phyloP scores from a whole-genome alignment of 1,140 invertebrate species.

The Temnothorax nylanderi region DNA sequence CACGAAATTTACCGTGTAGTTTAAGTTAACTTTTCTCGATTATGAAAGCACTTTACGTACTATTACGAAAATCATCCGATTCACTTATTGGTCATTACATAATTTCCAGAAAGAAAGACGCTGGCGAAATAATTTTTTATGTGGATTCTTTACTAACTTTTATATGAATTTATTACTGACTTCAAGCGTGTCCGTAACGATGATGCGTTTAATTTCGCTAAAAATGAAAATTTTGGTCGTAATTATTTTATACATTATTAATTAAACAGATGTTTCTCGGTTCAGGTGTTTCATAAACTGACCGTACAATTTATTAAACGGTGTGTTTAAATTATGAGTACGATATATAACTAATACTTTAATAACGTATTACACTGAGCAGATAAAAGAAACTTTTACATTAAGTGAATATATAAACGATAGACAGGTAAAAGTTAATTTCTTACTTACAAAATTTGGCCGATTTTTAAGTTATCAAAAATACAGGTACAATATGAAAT shows the following conservation, averaged over 20 bases:
- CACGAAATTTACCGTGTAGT: background rate
- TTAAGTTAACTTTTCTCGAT: background rate
- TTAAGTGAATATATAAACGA: background rate
- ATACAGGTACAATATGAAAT: background rate
- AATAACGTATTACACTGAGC: background rate
- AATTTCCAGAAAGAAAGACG: background rate
- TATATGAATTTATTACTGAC: background rate
- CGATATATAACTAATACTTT: background rate
- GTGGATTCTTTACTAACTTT: background rate
- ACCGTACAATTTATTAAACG: background rate
- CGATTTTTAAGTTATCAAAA: background rate
- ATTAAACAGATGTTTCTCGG: background rate
- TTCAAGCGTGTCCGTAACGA: background rate
- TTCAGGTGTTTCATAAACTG: background rate
- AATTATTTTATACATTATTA: background rate
- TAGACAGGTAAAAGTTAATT: background rate
- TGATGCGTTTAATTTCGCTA: background rate
- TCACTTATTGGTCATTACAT: background rate
- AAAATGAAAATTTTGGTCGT: slow-evolving; percentile 10
- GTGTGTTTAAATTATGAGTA: background rate
- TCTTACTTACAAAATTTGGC: background rate
- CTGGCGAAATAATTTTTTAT: background rate
- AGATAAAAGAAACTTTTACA: background rate
- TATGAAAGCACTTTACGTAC: background rate
- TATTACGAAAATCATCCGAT: background rate